These are phyloP conservation scores for Willisornis vidua DNA, from an alignment of 2,113 vertebrate species.

Conservation along the genomic window DNA sequence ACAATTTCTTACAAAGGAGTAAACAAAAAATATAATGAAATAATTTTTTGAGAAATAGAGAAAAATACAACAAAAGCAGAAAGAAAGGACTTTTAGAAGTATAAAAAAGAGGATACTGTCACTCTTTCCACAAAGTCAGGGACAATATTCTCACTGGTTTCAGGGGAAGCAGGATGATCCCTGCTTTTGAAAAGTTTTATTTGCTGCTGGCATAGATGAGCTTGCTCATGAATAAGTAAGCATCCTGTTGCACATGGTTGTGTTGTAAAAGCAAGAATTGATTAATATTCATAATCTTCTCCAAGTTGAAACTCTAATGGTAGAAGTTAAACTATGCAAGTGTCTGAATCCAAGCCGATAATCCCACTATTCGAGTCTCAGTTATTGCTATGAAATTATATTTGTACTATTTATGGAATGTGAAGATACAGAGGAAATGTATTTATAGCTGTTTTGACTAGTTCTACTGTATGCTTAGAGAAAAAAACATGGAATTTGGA, in stretches of 20 bases:
- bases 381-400: constrained; percentile 42
- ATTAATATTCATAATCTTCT: neutral
- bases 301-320: neutral
- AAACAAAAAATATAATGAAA: neutral
- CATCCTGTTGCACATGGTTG: neutral
- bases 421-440: constrained; percentile 54
- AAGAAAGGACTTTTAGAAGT: neutral
- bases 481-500: constrained; percentile 63
- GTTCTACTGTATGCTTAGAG: constrained; percentile 33
- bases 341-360: constrained; percentile 7
- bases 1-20: neutral
- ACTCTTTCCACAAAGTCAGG: neutral
- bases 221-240: neutral
- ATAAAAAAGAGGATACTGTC: neutral
- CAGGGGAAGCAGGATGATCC: neutral
- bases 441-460: constrained; percentile 55
- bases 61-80: neutral
- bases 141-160: neutral
- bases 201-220: neutral
- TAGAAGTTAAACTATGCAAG: neutral
- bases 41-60: neutral
- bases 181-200: neutral
- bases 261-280: neutral
- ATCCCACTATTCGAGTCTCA: neutral
- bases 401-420: constrained; percentile 62